These are phyloP conservation scores for Sipha maydis DNA, from an alignment of 2,888 invertebrate genomes.

Conservation along the genomic window DNA sequence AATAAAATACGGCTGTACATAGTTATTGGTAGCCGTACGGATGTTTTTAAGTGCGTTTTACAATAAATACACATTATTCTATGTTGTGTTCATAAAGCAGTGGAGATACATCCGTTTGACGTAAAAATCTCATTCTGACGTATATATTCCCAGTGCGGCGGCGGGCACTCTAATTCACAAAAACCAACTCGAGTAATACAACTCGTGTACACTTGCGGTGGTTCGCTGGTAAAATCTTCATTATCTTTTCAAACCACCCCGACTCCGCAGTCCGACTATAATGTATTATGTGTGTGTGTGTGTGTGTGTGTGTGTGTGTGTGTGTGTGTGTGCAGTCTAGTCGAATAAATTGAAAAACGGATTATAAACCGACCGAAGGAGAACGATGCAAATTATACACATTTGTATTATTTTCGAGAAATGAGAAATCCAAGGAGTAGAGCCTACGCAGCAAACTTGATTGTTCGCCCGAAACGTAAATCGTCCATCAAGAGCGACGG, in stretches of 20 bases:
- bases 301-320: no score
- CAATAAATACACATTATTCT: neutral
- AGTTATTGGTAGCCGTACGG: no score
- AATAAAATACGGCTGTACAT: no score
- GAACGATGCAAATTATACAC: neutral
- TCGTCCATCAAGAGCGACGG: neutral
- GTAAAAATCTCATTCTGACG: neutral
- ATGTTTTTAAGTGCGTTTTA: neutral
- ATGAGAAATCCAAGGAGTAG: neutral
- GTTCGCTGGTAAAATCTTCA: neutral
- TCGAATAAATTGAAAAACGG: neutral
- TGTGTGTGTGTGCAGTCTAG: no score
- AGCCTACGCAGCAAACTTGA: neutral
- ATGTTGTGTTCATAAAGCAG: neutral
- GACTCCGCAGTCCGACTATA: neutral
- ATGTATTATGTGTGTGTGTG: no score
- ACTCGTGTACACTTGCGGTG: neutral
- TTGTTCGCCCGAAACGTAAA: neutral
- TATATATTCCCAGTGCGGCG: neutral
- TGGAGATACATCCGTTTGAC: neutral
- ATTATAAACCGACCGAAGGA: slow-evolving; percentile 3
- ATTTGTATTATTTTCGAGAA: neutral
- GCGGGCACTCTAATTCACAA: neutral
- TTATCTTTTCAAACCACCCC: slow-evolving; percentile 1
- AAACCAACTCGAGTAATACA: neutral